Conservation (phyloP, 2,888 invertebrate genomes). For the Auanema freiburgensis region DNA sequence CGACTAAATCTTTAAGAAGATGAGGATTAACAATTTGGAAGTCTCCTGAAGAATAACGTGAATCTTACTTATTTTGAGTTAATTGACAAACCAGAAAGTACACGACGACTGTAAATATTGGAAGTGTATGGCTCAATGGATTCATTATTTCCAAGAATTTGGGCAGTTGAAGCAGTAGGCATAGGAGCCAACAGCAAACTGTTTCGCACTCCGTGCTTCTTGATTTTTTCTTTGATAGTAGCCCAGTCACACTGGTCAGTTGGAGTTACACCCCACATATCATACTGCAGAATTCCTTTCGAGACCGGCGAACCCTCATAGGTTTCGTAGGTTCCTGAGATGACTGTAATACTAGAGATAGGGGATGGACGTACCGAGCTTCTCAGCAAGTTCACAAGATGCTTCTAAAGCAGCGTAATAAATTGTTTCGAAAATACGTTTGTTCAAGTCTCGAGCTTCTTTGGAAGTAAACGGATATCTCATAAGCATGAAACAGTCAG, state of each 20-base stretch:
- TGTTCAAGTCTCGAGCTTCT: constrained; percentile 82
- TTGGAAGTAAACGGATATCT: constrained; percentile 88
- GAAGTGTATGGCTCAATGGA: constrained; percentile 97
- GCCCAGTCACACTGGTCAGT: constrained; percentile 80
- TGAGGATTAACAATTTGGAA: constrained; percentile 86
- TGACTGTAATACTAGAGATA: background rate
- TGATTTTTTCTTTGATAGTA: constrained; percentile 80
- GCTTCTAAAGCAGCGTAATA: constrained; percentile 95
- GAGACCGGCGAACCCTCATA: constrained; percentile 90
- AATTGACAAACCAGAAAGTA: constrained; percentile 76
- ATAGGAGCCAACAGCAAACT: constrained; percentile 91
- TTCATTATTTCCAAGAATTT: constrained; percentile 98
- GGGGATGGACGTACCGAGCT: constrained; percentile 71
- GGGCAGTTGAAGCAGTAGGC: constrained; percentile 98
- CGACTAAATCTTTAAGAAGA: constrained; percentile 86
- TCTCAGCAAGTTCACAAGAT: constrained; percentile 87
- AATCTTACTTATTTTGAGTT: background rate
- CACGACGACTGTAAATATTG: constrained; percentile 90
- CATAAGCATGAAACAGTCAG: constrained; percentile 93
- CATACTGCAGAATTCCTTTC: constrained; percentile 91
- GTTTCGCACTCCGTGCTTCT: constrained; percentile 86
- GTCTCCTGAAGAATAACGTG: constrained; percentile 21
- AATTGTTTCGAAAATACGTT: constrained; percentile 94
- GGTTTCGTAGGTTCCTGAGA: constrained; percentile 76
- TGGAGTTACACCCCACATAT: constrained; percentile 87